phyloP scores from a whole-genome alignment of 2,797 vertebrate genomes.

The Chrysolophus pictus region DNA sequence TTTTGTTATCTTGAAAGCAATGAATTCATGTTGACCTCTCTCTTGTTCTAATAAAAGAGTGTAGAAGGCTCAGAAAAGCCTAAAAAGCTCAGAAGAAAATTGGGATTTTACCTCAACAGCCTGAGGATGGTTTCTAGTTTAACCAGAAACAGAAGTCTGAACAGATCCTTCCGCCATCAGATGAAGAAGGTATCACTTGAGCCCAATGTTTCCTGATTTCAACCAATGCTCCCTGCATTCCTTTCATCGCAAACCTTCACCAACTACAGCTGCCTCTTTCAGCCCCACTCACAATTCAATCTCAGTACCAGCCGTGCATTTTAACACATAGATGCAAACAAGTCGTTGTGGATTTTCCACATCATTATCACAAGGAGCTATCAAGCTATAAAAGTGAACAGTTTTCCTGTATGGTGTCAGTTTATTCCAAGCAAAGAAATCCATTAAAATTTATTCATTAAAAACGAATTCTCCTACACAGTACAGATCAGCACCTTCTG shows the following conservation, averaged over 20 bases:
- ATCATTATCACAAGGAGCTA: accelerated
- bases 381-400: accelerated
- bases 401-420: accelerated
- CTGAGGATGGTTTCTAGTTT: not conserved
- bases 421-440: not conserved
- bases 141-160: too few relatives aligned
- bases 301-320: accelerated
- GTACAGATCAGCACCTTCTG: not conserved
- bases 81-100: not conserved
- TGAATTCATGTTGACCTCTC: too few relatives aligned
- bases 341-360: accelerated
- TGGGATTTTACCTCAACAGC: not conserved
- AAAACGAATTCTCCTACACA: not conserved
- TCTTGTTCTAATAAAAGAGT: not conserved
- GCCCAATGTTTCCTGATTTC: too few relatives aligned
- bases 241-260: not conserved
- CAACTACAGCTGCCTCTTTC: accelerated
- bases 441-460: not conserved
- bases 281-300: accelerated
- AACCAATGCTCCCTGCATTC: not conserved
- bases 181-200: not conserved
- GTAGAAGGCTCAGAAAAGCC: not conserved
- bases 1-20: not conserved
- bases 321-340: accelerated
- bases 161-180: not conserved